A percentile compares a stretch with the other conserved stretches of the same genome.
These are phyloP conservation scores for Calcarius ornatus DNA, from an alignment of 2,113 vertebrate species.

Conservation along the genomic window DNA sequence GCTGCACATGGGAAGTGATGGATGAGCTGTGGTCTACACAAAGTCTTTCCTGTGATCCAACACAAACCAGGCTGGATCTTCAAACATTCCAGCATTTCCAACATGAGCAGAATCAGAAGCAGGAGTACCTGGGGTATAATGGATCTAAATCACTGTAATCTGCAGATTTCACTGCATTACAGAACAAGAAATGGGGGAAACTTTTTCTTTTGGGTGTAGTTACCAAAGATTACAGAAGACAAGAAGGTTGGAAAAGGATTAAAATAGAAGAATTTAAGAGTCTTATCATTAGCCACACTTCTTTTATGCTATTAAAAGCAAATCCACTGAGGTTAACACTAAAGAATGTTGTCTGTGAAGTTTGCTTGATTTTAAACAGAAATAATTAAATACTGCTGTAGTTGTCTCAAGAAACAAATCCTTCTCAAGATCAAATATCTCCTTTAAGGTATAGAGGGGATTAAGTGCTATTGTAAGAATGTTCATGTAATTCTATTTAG, in stretches of 20 bases:
- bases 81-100: background rate
- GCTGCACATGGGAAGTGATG: background rate
- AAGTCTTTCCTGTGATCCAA: background rate
- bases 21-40: background rate
- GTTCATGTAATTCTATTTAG: background rate
- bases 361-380: conserved; percentile 27
- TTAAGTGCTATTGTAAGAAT: background rate
- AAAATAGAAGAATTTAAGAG: background rate
- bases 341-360: background rate
- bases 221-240: background rate
- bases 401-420: conserved; percentile 26
- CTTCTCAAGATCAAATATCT: conserved; percentile 37
- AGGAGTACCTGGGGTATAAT: background rate
- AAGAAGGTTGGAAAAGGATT: background rate
- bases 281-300: background rate
- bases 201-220: background rate
- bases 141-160: background rate
- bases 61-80: background rate
- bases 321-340: background rate
- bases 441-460: conserved; percentile 20
- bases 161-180: background rate
- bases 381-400: conserved; percentile 18
- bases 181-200: background rate
- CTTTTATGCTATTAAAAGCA: conserved; percentile 27
- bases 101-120: background rate